Evolutionary conservation across 2,113 vertebrate genomes (phyloP), one percentile per base, ranked within the genome.

Genomic region (Rhinogobius similis): DNA sequence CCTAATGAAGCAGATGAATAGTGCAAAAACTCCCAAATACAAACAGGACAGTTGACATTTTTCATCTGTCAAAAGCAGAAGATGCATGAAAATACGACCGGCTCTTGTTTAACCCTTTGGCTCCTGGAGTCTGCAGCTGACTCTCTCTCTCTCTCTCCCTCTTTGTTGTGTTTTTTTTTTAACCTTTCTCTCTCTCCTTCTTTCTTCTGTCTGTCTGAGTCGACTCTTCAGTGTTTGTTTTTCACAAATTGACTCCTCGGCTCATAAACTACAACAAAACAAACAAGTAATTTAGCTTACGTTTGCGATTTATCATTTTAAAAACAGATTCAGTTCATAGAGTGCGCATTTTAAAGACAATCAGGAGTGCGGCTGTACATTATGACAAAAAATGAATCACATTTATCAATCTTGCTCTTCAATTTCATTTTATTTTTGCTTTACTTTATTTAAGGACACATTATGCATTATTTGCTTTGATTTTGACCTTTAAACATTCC

Each of bases 1-100:
- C 96, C 97, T 99, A 99, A 99, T 99, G 98, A 99, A 96, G 96
- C 97, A 99, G 98, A 99, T 99, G 98, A 99, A 99, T 98, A 98
- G 97, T 97, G 98, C 96, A 98, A 96, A 97, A 97, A 97, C 96
- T 97, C 95, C 96, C 96, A 98, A 99, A 98, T 98, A 98, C 97
- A 99, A 98, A 98, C 98, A 99, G 97, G 97, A 97, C 96, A 98
- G 96, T 98, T 99, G 97, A 98, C 98, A 99, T 99, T 99, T 98
- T 98, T 99, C 97, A 99, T 98, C 96, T 98, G 98, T 99, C 98
- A 99, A 87, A 97, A 98, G 96, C 94, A 95, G 95, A 95, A 96
- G 95, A 98, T 96, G 96, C 96, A 97, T 97, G 96, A 98, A 98
- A 97, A 98, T 97, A 95, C 93, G 92, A 94, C 91, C 94, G 95